These are phyloP conservation scores for Diprion similis DNA, from an alignment of 1,140 invertebrate genomes.

Conservation along the genomic window DNA sequence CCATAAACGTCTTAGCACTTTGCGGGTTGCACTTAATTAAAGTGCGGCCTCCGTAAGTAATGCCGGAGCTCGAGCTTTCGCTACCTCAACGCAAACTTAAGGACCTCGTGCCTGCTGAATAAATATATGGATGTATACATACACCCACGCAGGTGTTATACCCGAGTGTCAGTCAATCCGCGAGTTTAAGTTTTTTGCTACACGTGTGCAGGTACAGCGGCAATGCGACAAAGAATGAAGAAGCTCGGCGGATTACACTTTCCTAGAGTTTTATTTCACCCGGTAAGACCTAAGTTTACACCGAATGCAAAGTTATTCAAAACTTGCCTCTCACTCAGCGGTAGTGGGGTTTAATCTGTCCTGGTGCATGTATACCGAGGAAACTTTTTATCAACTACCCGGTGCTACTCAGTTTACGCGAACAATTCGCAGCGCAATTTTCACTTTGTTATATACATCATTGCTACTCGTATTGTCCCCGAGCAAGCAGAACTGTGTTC, in stretches of 20 bases:
- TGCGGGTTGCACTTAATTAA: slow-evolving; percentile 49
- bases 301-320: slow-evolving; percentile 3
- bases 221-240: neutral
- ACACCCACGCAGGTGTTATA: neutral
- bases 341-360: neutral
- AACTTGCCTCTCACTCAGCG: neutral
- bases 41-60: slow-evolving; percentile 31
- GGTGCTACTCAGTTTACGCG: neutral
- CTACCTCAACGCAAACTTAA: neutral
- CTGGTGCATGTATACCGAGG: neutral
- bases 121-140: neutral
- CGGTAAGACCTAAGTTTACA: neutral
- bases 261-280: neutral
- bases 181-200: neutral
- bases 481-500: neutral
- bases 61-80: neutral
- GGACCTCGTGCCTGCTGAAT: neutral
- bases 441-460: neutral
- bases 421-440: neutral
- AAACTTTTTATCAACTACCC: neutral
- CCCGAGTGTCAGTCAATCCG: neutral
- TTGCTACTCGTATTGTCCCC: neutral
- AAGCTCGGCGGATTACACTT: neutral
- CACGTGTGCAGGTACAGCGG: too few relatives aligned
- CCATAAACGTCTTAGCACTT: slow-evolving; percentile 52